Percentiles rank a stretch among this genome's conserved stretches.
These are phyloP conservation scores for Papilio elwesi DNA, from an alignment of 2,888 invertebrate genomes.

Conservation along the genomic window DNA sequence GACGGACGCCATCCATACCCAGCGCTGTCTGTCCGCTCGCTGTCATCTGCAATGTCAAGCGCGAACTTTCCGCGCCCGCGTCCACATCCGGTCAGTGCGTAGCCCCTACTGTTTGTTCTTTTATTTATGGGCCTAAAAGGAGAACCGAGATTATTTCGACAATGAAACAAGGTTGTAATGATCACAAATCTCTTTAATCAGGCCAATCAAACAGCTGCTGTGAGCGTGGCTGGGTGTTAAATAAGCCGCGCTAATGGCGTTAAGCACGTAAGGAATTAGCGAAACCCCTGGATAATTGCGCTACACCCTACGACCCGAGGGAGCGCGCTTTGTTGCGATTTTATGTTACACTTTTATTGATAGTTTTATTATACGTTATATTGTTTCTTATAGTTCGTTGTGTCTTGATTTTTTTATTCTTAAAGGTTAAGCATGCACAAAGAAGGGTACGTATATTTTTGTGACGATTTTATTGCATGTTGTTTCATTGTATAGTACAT, in stretches of 20 bases:
- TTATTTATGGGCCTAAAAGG: not conserved
- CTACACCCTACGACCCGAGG: constrained; percentile 46
- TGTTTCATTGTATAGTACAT: no score
- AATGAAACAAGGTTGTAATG: constrained; percentile 1
- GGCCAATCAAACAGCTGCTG: constrained; percentile 33
- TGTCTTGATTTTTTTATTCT: not conserved
- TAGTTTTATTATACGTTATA: constrained; percentile 5
- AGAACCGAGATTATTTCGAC: not conserved
- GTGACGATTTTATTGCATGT: no score
- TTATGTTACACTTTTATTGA: constrained; percentile 48
- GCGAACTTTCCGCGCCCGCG: no score
- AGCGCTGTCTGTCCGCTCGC: no score
- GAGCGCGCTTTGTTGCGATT: constrained; percentile 42
- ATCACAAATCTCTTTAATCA: constrained; percentile 20
- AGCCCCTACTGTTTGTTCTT: not conserved
- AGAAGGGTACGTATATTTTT: no score
- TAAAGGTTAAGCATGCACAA: constrained; percentile 5
- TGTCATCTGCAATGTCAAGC: no score
- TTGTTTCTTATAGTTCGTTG: not conserved
- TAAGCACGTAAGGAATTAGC: constrained; percentile 66
- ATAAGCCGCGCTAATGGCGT: constrained; percentile 72
- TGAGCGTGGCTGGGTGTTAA: constrained; percentile 50
- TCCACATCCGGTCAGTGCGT: no score
- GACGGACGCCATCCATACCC: no score
- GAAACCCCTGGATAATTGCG: constrained; percentile 65